Conservation (phyloP, 2,113 vertebrate species). For the crab-eating macaque (Macaca fascicularis) region T2T-MFA8v1.1 NC_088378.1:38778501-38779000, state of each 20-base stretch:
- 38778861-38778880: not conserved
- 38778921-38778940: slow-evolving; percentile 1
- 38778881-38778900: not conserved
- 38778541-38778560: not conserved
- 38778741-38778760: not conserved
- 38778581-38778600: not conserved
- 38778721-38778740: not conserved
- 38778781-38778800: not conserved
- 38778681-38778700: not conserved
- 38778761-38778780: slow-evolving; percentile 1
- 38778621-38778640: not conserved
- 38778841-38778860: not conserved
- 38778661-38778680: not conserved
- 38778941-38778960: slow-evolving; percentile 40
- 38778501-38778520: not conserved
- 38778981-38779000: not conserved
- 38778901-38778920: slow-evolving; percentile 7
- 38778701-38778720: not conserved
- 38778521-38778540: not conserved
- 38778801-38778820: not conserved
- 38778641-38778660: not conserved
- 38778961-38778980: not conserved
- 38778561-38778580: slow-evolving; percentile 15
- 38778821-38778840: slow-evolving; percentile 18
- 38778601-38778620: not conserved